These are phyloP conservation scores for Cerastis rubricosa DNA, from an alignment of 2,888 invertebrate genomes.

Conservation along the genomic window DNA sequence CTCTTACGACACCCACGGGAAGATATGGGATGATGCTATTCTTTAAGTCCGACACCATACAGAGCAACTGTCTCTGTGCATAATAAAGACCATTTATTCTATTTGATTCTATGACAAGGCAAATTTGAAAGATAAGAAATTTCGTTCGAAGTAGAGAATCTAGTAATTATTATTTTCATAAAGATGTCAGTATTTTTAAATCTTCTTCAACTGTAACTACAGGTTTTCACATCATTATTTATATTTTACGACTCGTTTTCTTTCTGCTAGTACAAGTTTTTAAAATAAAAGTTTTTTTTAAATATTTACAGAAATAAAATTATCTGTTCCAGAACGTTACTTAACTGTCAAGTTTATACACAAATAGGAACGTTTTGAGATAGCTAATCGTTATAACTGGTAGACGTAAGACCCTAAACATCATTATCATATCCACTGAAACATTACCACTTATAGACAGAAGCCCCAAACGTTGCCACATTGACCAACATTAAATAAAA, in stretches of 20 bases:
- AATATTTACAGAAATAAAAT: background rate
- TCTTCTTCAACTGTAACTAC: background rate
- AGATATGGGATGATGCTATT: too few species aligned
- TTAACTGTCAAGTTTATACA: background rate
- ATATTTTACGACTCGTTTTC: background rate
- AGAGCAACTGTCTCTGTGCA: too few species aligned
- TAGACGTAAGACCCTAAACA: background rate
- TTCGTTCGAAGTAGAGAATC: background rate
- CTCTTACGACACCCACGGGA: too few species aligned
- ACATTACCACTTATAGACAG: background rate
- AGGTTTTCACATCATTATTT: background rate
- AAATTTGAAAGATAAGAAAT: background rate
- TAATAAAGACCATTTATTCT: background rate
- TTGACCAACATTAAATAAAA: background rate
- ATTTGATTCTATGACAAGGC: background rate
- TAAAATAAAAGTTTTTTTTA: background rate
- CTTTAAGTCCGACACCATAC: too few species aligned
- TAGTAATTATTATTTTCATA: too few species aligned
- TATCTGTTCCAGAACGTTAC: background rate
- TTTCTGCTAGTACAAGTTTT: background rate
- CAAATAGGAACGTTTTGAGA: too few species aligned
- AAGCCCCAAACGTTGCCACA: background rate
- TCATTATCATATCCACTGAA: background rate
- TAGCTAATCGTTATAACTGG: background rate
- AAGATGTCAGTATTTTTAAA: background rate